Base-by-base conservation (phyloP, 2,113 vertebrate genomes). In the Oncorhynchus mykiss region DNA sequence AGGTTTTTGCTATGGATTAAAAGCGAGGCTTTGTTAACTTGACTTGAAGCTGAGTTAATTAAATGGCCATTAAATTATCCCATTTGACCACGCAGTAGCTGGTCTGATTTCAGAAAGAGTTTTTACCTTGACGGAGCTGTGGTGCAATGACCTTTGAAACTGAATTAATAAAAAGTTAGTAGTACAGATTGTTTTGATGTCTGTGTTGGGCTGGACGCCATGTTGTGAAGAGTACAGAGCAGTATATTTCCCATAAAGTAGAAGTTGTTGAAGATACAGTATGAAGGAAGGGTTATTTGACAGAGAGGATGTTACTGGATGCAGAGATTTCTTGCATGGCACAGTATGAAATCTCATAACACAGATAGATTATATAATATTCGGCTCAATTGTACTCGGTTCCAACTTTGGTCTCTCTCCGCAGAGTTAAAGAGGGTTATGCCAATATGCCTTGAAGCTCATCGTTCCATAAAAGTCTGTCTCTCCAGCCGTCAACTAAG, bases 11-110 rank as follows among this genome's bases (percentile, higher is more conserved):
- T 51, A 24, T 65, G 57, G 20, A 79, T 74, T 70, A 72, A 73
- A 27, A 24, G 48, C 65, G 39, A 29, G 12, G 29, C 71, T 62
- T 25, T 22, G 0, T 39, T 66, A 78, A 84, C 71, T 79, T 57
- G 59, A 18, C 77, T 80, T 57, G 20, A 75, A 64, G 59, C 51
- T 67, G 70, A 76, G 62, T 54, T 67, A 75, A 80, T 31, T 48
- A 82, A 70, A 85, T 73, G 73, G 24, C 67, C 59, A 72, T 80
- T 66, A 66, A 68, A 76, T 77, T 72, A 73, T 18, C 22, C 24
- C 20, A 68, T 62, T 13, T 49, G 68, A 68, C 80, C 67, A 77
- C 18, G 12, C 25, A 59, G 62, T n/a, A 72, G 72, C 71, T 11
- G 31, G 60, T 2, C 69, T 64, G 66, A 73, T 49, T 60, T 71